Evolutionary conservation across 2,888 invertebrate genomes (phyloP), one percentile per base, ranked within the genome.

Genomic region (Drosophila prolongata): DNA sequence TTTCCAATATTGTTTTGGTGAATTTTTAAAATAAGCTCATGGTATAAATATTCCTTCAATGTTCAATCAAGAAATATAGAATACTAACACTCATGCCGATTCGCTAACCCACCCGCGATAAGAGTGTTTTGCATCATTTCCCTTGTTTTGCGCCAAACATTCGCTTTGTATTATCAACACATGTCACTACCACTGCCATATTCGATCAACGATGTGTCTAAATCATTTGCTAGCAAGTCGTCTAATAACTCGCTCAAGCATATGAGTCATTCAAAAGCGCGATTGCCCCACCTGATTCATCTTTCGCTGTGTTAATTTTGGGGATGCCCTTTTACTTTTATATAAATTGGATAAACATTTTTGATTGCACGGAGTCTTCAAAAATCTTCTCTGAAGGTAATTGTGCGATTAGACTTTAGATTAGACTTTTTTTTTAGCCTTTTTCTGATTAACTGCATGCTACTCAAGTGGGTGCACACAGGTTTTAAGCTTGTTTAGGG

Each of bases 91-190:
- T 44, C 37, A 19, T 37, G 34, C 27, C n/a, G 6, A 46, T 38
- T 38, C 10, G 14, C 49, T 10, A 37, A 9, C 14, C 49, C 16
- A 14, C 30, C 6, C 19, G 30, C 30, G 58, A 42, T 58, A 58
- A 54, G 58, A 58, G 27, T 40, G 14, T 46, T 27, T 30, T 46
- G 58, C 38, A 59, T 34, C n/a, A 27, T 10, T 62, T 35, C 14
- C 62, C 61, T 62, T 62, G 62, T 62, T 60, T 47, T 34, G 19
- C 5, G 16, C 13, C n/a, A 49, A 60, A 61, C 47, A 40, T 62
- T 62, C 11, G 34, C 1, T 14, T 14, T 1, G 34, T 14, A 42
- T 62, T 42, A 47, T 61, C 46, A 44, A 30, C n/a, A 2, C 35
- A 9, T 4, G n/a, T 58, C 27, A 56, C 57, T 57, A 27, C 10